Evolutionary conservation across 2,888 invertebrate species (phyloP), one percentile per base, ranked within the genome.

Genomic region (Drosophila peninsularis): DNA sequence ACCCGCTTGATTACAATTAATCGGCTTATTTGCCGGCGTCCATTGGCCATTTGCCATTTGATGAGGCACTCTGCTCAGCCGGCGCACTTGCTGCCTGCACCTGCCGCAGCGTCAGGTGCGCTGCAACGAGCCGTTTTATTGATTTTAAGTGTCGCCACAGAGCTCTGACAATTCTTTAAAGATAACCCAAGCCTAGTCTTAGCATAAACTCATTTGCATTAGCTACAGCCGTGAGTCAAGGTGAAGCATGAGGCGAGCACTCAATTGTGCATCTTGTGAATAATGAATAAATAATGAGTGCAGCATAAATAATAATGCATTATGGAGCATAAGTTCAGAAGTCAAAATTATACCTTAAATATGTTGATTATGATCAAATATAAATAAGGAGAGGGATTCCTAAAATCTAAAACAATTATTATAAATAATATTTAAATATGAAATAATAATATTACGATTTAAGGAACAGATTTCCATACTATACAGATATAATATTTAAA

Each of bases 1-100:
- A 71, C 71, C 70, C 66, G 87, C 88, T 86, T 86, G 88, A 88
- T 86, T 86, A 88, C 85, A 86, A 86, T 86, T 86, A 85, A 86
- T 86, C 85, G 85, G 85, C 85, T 86, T 86, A 86, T 84, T 87
- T 87, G 65, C 78, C 63, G 67, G 54, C 77, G 71, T 73, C 61
- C 70, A 66, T 61, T 73, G 69, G 75, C 69, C 61, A 50, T 76
- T 81, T 70, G 69, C 79, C 69, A 76, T 70, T 65, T 50, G 68
- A 64, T 73, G 71, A 78, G 64, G 53, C 60, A 9, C 56, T 64
- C 54, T 19, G 37, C 57, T 45, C 30, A 50, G 9, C 34, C 57
- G 14, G 47, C 44, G 37, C 30, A 5, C 27, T n/a, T 24, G 1
- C 13, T n/a, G 5, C 30, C 30, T 30, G 30, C 30, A 9, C 10